Evolutionary conservation across 2,797 vertebrate genomes (phyloP).

Genomic region (Acanthurus tractus): DNA sequence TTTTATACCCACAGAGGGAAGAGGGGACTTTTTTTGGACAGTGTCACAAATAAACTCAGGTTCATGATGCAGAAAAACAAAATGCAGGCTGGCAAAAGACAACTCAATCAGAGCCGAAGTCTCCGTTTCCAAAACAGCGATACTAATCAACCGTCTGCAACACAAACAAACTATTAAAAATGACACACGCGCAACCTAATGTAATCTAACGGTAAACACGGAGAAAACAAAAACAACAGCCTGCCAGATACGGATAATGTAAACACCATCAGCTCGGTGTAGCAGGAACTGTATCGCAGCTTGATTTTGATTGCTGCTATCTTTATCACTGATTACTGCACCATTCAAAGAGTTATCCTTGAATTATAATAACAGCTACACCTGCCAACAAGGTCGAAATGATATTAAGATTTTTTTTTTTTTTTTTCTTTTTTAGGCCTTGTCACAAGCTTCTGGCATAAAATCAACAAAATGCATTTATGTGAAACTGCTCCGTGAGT

Average conservation of each 20-base stretch:
- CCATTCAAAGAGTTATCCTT: slow-evolving; percentile 5
- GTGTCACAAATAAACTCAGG: slow-evolving; percentile 8
- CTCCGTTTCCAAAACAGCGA: slow-evolving; percentile 30
- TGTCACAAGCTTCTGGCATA: not conserved
- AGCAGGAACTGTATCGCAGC: slow-evolving; percentile 52
- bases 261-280: slow-evolving; percentile 51
- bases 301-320: slow-evolving; percentile 59
- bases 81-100: slow-evolving; percentile 11
- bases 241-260: slow-evolving; percentile 20
- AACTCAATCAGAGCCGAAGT: slow-evolving; percentile 24
- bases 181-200: slow-evolving; percentile 15
- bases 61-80: slow-evolving; percentile 15
- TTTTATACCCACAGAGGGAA: not conserved
- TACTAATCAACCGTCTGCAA: slow-evolving; percentile 34
- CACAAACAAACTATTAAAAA: slow-evolving; percentile 34
- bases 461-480: not conserved
- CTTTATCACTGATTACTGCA: slow-evolving; percentile 56
- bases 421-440: not conserved
- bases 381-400: not conserved
- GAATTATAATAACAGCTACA: slow-evolving; percentile 3
- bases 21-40: not conserved
- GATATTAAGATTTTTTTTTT: not conserved
- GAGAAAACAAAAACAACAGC: slow-evolving; percentile 51
- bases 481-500: not conserved
- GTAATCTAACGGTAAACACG: slow-evolving; percentile 37